phyloP scores from a whole-genome alignment of 2,797 vertebrate genomes.

The Poeciliopsis infans region DNA sequence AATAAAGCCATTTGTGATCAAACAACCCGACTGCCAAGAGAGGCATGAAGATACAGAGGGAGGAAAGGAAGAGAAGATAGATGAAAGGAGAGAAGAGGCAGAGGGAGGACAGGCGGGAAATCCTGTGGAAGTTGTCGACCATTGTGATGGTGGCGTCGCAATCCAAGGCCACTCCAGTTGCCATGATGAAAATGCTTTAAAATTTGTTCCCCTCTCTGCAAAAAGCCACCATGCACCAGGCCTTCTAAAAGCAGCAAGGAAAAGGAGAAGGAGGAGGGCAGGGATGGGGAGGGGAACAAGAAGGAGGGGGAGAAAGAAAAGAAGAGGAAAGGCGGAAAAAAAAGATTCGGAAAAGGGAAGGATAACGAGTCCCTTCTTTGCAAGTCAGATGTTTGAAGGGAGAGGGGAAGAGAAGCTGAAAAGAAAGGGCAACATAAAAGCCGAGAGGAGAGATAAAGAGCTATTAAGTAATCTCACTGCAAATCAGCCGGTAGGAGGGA shows the following conservation, averaged over 20 bases:
- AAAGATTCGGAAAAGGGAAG: slow-evolving; percentile 45
- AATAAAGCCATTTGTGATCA: slow-evolving; percentile 67
- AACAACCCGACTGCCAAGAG: slow-evolving; percentile 60
- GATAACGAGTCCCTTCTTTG: slow-evolving; percentile 38
- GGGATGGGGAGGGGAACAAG: slow-evolving; percentile 58
- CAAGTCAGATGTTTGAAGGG: slow-evolving; percentile 48
- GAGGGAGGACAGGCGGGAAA: slow-evolving; percentile 67
- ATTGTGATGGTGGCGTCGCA: slow-evolving; percentile 29
- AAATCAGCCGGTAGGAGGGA: slow-evolving; percentile 54
- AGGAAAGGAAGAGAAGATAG: slow-evolving; percentile 55
- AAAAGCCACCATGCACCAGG: slow-evolving; percentile 45
- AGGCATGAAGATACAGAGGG: slow-evolving; percentile 52
- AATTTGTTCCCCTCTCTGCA: slow-evolving; percentile 48
- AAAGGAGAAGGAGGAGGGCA: slow-evolving; percentile 54
- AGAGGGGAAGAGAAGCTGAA: slow-evolving; percentile 53
- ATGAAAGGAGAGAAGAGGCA: slow-evolving; percentile 66
- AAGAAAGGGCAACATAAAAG: slow-evolving; percentile 49
- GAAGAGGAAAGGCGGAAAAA: slow-evolving; percentile 35
- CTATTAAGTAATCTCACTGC: slow-evolving; percentile 60
- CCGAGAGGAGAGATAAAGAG: slow-evolving; percentile 54
- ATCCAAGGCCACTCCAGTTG: slow-evolving; percentile 37
- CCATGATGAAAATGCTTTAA: slow-evolving; percentile 60
- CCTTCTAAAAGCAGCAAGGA: slow-evolving; percentile 49
- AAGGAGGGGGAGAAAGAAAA: slow-evolving; percentile 61
- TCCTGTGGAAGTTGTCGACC: slow-evolving; percentile 57